Evolutionary conservation across 2,797 vertebrate species (phyloP), one percentile per base, ranked within the genome.

Genomic region (Helostoma temminkii): DNA sequence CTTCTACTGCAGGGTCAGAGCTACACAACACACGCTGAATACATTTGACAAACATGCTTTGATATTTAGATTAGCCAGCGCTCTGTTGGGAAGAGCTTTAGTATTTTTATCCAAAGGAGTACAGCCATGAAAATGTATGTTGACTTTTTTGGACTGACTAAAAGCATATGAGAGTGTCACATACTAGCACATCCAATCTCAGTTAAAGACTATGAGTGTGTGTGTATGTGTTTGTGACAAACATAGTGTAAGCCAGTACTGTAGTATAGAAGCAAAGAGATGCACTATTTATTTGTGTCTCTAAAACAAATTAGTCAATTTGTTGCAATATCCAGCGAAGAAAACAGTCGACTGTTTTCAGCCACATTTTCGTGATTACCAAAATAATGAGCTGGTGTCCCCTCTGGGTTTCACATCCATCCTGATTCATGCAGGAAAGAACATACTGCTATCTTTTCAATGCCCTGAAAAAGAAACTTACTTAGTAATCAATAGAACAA

Each of bases 21-120:
- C 83, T 81, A 41, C 81, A 74, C 80, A 80, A 87, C 91, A 88
- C 61, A 6, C 74, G 68, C 82, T 81, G 89, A 89, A 89, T 89
- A 82, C 71, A 88, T 91, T 85, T 83, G 59, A 85, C 89, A 88
- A 72, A 68, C 39, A 43, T 4, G 66, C 83, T 90, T 91, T 91
- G 89, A 91, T 91, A 92, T 93, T 89, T 83, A 88, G 78, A 89
- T 90, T 82, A 78, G 77, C 68, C 46, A 9, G 57, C 16, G 46
- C 65, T 75, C 69, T 59, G 66, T 50, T 76, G 77, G 73, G 71
- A 82, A 70, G 67, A 66, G 72, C 62, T 32, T 49, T 22, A 32
- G 63, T 71, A 22, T 83, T 71, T 69, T 76, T 63, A 69, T 70
- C 76, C 59, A 24, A 69, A 43, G 36, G 57, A 85, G 62, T 57